Percentiles rank a stretch among this genome's conserved stretches.
Evolutionary conservation across 2,797 vertebrate species (phyloP).

Genomic region (Sylvilagus floridanus): DNA sequence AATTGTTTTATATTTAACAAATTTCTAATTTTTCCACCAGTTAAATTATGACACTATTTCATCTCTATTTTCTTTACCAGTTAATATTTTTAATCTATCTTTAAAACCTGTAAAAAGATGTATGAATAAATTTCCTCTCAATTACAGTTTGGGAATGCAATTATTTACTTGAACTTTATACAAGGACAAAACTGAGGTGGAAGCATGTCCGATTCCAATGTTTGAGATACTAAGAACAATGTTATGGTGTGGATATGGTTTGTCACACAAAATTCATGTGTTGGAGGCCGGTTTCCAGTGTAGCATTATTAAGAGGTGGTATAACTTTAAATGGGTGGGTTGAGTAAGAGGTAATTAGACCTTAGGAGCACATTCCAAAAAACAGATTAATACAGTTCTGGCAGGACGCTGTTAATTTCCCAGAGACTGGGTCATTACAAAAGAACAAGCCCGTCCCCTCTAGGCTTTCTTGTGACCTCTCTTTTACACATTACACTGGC

Average conservation of each 20-base stretch:
- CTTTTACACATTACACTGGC: fast-evolving
- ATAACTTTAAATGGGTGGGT: no score
- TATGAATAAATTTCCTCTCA: background rate
- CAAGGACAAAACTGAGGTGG: background rate
- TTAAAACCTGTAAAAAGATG: background rate
- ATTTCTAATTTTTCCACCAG: background rate
- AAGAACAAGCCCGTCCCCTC: no score
- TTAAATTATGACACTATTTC: background rate
- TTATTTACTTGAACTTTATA: background rate
- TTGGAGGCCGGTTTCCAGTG: background rate
- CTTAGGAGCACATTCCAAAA: fast-evolving
- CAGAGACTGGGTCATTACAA: background rate
- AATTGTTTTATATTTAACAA: background rate
- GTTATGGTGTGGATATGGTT: background rate
- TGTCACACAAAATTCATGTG: background rate
- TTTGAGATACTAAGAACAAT: background rate
- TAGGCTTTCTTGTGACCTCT: background rate
- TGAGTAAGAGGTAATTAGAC: no score
- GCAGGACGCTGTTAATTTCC: background rate
- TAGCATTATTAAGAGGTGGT: background rate
- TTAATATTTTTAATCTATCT: background rate
- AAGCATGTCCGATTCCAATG: background rate
- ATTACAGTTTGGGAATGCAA: background rate
- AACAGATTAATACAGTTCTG: background rate
- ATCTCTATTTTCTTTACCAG: background rate